These are phyloP conservation scores for Furcifer pardalis DNA, from an alignment of 2,797 vertebrate species.

Conservation along the genomic window DNA sequence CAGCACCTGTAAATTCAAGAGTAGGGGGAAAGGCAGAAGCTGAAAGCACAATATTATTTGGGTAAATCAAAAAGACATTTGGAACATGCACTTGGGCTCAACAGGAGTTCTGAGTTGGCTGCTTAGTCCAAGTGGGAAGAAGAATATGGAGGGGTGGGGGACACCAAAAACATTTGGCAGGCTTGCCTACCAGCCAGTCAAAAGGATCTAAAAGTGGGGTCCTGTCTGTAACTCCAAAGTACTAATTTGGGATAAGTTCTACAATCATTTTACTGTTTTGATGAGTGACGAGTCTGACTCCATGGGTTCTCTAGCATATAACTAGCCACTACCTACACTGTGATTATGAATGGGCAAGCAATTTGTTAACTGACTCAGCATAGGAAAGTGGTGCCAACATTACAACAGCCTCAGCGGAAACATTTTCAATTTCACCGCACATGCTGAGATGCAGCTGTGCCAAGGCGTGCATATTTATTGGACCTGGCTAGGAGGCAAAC, in stretches of 20 bases:
- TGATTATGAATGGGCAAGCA: conserved; percentile 65
- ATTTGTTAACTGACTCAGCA: conserved; percentile 72
- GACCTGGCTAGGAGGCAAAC: conserved; percentile 76
- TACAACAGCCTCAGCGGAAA: conserved; percentile 73
- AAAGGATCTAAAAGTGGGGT: not conserved
- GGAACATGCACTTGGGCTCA: conserved; percentile 19
- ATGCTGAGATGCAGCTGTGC: conserved; percentile 80
- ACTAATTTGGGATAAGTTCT: conserved; percentile 23
- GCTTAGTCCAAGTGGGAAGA: not conserved
- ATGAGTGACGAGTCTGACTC: conserved; percentile 45
- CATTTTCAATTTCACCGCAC: conserved; percentile 77
- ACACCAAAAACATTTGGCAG: conserved; percentile 1
- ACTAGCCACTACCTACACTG: conserved; percentile 46
- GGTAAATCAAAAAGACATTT: no score
- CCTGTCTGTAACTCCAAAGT: not conserved
- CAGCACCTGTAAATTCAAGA: not conserved
- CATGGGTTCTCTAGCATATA: conserved; percentile 48
- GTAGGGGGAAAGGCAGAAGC: not conserved
- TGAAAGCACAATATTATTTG: no score
- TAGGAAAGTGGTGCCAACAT: conserved; percentile 70
- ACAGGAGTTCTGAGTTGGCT: not conserved
- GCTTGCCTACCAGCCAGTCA: conserved; percentile 12
- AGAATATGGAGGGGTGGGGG: not conserved
- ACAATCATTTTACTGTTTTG: not conserved
- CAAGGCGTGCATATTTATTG: conserved; percentile 78